Conservation (phyloP, 2,888 invertebrate species). For the Noctua pronuba region DNA sequence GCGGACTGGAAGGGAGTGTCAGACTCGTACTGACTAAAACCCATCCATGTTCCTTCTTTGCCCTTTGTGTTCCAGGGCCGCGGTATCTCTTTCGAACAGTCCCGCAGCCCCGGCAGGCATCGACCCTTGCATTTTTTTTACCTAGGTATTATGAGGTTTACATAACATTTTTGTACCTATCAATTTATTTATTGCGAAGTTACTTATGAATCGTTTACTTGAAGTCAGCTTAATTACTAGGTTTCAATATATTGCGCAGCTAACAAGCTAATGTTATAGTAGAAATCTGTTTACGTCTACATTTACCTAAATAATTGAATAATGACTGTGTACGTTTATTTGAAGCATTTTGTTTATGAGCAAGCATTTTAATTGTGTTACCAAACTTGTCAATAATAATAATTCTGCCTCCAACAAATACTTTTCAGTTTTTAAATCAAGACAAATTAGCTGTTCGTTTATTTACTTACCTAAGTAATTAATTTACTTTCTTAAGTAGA, state of each 20-base stretch:
- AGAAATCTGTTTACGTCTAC: conserved; percentile 31
- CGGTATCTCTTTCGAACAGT: no score
- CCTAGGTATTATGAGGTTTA: background rate
- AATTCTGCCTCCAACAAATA: background rate
- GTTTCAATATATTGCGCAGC: conserved; percentile 29
- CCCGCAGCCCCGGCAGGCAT: no score
- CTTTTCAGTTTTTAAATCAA: background rate
- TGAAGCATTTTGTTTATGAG: background rate
- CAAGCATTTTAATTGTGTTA: background rate
- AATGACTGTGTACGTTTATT: background rate
- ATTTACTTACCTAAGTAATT: background rate
- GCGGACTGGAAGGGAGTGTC: no score
- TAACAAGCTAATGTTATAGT: background rate
- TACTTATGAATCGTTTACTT: conserved; percentile 6
- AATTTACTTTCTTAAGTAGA: background rate
- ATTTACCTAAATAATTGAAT: conserved; percentile 39
- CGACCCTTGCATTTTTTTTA: no score
- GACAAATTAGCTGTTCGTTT: background rate
- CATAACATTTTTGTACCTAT: conserved; percentile 9
- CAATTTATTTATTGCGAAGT: conserved; percentile 23
- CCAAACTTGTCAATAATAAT: background rate
- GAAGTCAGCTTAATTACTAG: conserved; percentile 56
- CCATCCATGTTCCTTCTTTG: no score
- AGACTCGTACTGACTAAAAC: no score
- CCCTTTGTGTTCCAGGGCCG: no score